A percentile compares a stretch with the other conserved stretches of the same genome.
phyloP scores from a whole-genome alignment of 2,888 invertebrate species.

The Agrochola lota region DNA sequence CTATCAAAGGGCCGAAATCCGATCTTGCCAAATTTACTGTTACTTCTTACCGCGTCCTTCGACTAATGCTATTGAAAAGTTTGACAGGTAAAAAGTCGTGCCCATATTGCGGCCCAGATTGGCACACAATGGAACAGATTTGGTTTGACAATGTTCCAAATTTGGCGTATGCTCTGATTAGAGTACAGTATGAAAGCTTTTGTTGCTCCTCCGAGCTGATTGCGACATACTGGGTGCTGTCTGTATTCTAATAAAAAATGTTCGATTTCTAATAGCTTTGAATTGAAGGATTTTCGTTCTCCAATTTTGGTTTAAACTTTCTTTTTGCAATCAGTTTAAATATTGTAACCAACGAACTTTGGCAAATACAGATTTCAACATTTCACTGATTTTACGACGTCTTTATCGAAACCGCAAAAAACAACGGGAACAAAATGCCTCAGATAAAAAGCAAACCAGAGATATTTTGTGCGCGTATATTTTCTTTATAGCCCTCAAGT shows the following conservation, averaged over 20 bases:
- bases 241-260: conserved; percentile 14
- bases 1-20: too few species aligned
- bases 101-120: conserved; percentile 57
- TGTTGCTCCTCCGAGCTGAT: conserved; percentile 37
- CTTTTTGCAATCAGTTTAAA: conserved; percentile 8
- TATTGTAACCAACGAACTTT: conserved; percentile 1
- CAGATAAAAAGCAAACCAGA: conserved; percentile 27
- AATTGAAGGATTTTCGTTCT: not conserved
- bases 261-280: not conserved
- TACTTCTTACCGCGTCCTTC: conserved; percentile 14
- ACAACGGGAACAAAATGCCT: conserved; percentile 13
- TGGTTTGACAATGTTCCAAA: conserved; percentile 67
- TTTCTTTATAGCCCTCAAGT: conserved; percentile 53
- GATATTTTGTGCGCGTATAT: conserved; percentile 35
- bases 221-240: conserved; percentile 10
- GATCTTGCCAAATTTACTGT: not conserved
- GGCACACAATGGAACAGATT: conserved; percentile 68
- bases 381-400: conserved; percentile 39
- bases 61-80: conserved; percentile 14
- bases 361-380: conserved; percentile 27
- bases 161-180: conserved; percentile 60
- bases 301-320: conserved; percentile 4
- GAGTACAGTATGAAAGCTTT: conserved; percentile 41
- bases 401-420: conserved; percentile 35
- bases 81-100: conserved; percentile 56